Conservation (phyloP, 2,797 vertebrate species). For the Ataeniobius toweri region DNA sequence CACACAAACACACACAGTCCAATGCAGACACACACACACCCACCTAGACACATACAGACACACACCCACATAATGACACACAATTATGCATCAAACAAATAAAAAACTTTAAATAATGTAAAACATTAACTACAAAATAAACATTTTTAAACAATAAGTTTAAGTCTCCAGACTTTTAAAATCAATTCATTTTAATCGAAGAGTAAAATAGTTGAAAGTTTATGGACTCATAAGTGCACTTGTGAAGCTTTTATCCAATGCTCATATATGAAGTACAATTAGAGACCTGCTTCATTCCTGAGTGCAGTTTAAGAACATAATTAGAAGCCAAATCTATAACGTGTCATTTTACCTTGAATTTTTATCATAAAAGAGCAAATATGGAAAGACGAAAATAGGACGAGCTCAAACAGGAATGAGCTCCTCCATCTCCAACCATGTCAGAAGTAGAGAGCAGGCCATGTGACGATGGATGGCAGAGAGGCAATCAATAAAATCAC, state of each 20-base stretch:
- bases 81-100: background rate
- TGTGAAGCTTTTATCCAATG: constrained; percentile 19
- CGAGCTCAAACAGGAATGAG: constrained; percentile 17
- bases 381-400: constrained; percentile 10
- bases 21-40: background rate
- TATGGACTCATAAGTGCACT: background rate
- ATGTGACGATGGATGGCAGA: constrained; percentile 49
- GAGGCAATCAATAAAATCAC: constrained; percentile 70
- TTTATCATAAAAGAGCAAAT: constrained; percentile 18
- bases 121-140: background rate
- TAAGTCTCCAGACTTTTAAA: background rate
- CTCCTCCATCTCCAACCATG: constrained; percentile 49
- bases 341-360: background rate
- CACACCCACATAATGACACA: background rate
- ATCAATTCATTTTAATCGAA: background rate
- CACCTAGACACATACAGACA: background rate
- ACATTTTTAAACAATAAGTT: background rate
- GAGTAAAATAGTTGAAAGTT: background rate
- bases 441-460: constrained; percentile 51
- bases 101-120: background rate
- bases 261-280: constrained; percentile 5
- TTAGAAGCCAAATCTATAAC: background rate
- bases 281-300: constrained; percentile 16
- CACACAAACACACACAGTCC: background rate
- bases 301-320: constrained; percentile 22